These are phyloP conservation scores for Acleris emargana DNA, from an alignment of 2,888 invertebrate species.

Conservation along the genomic window DNA sequence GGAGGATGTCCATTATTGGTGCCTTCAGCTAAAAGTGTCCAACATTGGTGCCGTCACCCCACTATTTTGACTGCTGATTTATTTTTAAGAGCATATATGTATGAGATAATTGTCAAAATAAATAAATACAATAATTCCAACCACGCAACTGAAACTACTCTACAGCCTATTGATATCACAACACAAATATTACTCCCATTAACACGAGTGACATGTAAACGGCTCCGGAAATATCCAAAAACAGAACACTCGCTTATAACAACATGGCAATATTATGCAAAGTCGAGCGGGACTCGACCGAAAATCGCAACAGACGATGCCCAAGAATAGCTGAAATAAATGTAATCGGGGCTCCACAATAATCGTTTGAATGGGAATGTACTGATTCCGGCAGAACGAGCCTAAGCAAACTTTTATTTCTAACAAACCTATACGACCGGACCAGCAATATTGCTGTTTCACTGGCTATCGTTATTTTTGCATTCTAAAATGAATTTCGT, in stretches of 20 bases:
- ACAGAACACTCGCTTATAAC: conserved; percentile 34
- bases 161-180: too few relatives aligned
- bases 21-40: too few relatives aligned
- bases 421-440: conserved; percentile 41
- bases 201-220: conserved; percentile 1
- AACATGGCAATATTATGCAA: conserved; percentile 50
- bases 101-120: too few relatives aligned
- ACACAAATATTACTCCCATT: too few relatives aligned
- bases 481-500: not conserved
- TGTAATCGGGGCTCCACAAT: conserved; percentile 76
- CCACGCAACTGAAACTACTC: too few relatives aligned
- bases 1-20: too few relatives aligned
- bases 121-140: too few relatives aligned
- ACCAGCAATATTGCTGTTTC: conserved; percentile 39
- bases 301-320: conserved; percentile 49
- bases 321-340: conserved; percentile 70
- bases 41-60: too few relatives aligned
- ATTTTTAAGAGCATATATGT: too few relatives aligned
- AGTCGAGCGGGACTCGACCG: conserved; percentile 47
- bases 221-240: conserved; percentile 11
- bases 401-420: conserved; percentile 52
- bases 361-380: conserved; percentile 82
- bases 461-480: not conserved
- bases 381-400: conserved; percentile 64
- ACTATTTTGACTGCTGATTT: too few relatives aligned